Evolutionary conservation across 2,113 vertebrate species (phyloP).

Genomic region (Triplophysa dalaica): DNA sequence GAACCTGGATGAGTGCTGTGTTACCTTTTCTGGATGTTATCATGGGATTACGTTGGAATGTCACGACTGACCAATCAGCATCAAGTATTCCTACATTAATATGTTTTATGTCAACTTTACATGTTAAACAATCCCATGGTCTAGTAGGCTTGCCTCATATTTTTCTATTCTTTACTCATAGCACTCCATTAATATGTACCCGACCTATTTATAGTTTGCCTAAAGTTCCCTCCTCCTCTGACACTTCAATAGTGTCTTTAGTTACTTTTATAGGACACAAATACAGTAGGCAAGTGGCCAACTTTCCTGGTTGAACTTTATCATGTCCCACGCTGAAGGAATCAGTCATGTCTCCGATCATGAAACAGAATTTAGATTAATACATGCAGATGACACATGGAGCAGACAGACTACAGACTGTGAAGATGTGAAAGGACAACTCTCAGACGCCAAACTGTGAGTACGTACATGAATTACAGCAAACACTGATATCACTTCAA

Average conservation of each 20-base stretch:
- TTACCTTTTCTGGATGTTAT: too few species aligned
- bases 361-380: conserved; percentile 47
- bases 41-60: too few species aligned
- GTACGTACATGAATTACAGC: neutral
- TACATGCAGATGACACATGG: conserved; percentile 58
- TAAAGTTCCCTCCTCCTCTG: neutral
- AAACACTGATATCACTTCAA: neutral
- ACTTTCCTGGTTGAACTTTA: neutral
- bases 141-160: too few species aligned
- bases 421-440: conserved; percentile 22
- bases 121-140: too few species aligned
- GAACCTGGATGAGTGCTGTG: too few species aligned
- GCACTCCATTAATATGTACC: neutral
- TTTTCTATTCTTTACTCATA: too few species aligned
- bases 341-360: conserved; percentile 32
- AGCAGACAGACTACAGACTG: conserved; percentile 27
- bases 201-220: conserved; percentile 5
- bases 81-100: too few species aligned
- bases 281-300: neutral
- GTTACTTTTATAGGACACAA: neutral
- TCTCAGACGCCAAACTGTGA: conserved; percentile 63
- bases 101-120: too few species aligned
- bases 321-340: conserved; percentile 21
- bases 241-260: neutral
- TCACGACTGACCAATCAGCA: too few species aligned